A percentile compares a stretch with the other conserved stretches of the same genome.
phyloP scores from a whole-genome alignment of 2,113 vertebrate species.

The Poicephalus meyeri region DNA sequence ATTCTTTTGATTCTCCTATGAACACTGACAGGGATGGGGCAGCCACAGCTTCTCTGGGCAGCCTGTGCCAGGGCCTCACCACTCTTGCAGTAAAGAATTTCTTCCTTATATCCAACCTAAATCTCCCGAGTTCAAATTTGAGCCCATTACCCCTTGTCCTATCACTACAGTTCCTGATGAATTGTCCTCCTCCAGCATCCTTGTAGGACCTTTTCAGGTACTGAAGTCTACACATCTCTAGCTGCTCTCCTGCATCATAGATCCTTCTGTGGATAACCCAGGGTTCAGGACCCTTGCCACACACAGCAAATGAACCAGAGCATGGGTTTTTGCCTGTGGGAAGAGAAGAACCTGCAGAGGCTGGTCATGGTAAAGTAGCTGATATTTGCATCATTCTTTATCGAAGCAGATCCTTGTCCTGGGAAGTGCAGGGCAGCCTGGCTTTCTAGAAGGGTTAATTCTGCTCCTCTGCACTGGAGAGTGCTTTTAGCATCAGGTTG shows the following conservation, averaged over 20 bases:
- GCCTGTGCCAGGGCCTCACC: not conserved
- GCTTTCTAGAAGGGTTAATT: not conserved
- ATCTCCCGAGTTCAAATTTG: not conserved
- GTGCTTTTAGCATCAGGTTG: not conserved
- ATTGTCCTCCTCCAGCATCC: not conserved
- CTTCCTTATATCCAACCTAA: not conserved
- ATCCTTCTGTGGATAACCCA: not conserved
- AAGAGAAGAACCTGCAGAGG: not conserved
- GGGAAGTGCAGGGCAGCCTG: not conserved
- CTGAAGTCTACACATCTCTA: not conserved
- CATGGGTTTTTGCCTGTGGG: accelerated
- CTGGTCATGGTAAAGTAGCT: not conserved
- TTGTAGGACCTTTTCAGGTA: not conserved
- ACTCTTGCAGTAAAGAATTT: not conserved
- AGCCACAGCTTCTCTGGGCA: not conserved
- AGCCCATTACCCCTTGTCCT: not conserved
- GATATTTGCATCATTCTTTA: accelerated
- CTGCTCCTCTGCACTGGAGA: not conserved
- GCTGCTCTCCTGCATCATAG: not conserved
- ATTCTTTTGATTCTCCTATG: no score
- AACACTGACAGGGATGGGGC: no score
- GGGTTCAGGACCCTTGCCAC: not conserved
- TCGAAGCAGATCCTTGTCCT: not conserved
- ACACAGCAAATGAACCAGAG: no score
- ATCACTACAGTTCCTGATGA: not conserved